Percentiles rank a stretch among this genome's conserved stretches.
Conservation (phyloP, 2,797 vertebrate genomes). For the Anomalospiza imberbis region DNA sequence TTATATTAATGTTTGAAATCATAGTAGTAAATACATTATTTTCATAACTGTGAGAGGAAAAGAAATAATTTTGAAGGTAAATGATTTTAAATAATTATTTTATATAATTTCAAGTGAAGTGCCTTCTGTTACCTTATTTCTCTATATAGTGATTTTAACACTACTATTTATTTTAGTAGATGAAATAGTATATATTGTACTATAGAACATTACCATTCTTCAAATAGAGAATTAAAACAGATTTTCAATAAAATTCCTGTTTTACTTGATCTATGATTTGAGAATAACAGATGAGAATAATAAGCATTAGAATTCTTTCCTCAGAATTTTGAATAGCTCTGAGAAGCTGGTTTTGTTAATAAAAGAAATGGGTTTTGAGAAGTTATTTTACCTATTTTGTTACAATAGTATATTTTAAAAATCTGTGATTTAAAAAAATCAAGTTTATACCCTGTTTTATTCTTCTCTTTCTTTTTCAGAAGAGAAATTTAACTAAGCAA, state of each 20-base stretch:
- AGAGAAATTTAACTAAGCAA: not conserved
- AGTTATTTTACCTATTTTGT: not conserved
- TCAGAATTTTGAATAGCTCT: not conserved
- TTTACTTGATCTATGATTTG: not conserved
- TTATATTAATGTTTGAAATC: not conserved
- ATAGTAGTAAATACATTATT: not conserved
- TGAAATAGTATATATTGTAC: not conserved
- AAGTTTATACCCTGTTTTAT: not conserved
- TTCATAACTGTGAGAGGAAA: not conserved
- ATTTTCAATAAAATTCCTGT: not conserved
- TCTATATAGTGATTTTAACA: not conserved
- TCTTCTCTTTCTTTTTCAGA: not conserved
- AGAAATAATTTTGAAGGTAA: not conserved
- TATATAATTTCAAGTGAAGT: not conserved
- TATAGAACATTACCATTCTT: not conserved
- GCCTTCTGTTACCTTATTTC: not conserved
- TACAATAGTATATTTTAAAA: not conserved
- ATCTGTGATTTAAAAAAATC: not conserved
- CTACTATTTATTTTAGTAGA: not conserved
- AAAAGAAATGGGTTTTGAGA: not conserved
- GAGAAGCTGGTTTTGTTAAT: not conserved
- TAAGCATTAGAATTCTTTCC: not conserved
- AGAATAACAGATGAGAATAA: not conserved
- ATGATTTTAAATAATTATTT: not conserved
- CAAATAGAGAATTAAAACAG: not conserved